These are phyloP conservation scores for Phylloscopus whistleri DNA, from an alignment of 2,113 vertebrate species.

Conservation along the genomic window DNA sequence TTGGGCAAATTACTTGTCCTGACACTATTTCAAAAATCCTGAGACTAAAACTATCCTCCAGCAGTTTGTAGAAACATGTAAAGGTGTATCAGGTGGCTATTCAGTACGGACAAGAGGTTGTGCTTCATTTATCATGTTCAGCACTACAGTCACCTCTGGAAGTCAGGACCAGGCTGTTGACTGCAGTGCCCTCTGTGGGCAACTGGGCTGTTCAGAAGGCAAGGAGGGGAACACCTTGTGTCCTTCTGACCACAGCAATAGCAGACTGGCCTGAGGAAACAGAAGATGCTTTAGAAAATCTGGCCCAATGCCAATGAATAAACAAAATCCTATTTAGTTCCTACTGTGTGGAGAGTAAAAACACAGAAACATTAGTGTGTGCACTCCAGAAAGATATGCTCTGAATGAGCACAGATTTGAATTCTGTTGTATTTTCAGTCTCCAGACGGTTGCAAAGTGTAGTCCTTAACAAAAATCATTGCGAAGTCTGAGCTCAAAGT, in stretches of 20 bases:
- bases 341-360: background rate
- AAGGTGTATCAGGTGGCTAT: background rate
- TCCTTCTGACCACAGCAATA: background rate
- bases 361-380: background rate
- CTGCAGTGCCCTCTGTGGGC: background rate
- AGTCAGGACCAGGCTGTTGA: background rate
- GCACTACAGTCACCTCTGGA: background rate
- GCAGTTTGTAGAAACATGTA: background rate
- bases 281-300: background rate
- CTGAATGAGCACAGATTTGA: background rate
- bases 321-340: conserved; percentile 3
- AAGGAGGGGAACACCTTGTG: background rate
- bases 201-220: background rate
- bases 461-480: background rate
- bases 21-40: background rate
- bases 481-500: background rate
- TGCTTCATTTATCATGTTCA: background rate
- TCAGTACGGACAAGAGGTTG: background rate
- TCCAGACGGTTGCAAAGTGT: background rate
- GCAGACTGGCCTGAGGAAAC: background rate
- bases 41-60: background rate
- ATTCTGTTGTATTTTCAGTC: background rate
- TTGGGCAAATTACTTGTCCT: background rate
- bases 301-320: background rate
- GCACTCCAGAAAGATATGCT: background rate